These are phyloP conservation scores for Apolygus lucorum DNA, from an alignment of 1,140 invertebrate species.

Conservation along the genomic window DNA sequence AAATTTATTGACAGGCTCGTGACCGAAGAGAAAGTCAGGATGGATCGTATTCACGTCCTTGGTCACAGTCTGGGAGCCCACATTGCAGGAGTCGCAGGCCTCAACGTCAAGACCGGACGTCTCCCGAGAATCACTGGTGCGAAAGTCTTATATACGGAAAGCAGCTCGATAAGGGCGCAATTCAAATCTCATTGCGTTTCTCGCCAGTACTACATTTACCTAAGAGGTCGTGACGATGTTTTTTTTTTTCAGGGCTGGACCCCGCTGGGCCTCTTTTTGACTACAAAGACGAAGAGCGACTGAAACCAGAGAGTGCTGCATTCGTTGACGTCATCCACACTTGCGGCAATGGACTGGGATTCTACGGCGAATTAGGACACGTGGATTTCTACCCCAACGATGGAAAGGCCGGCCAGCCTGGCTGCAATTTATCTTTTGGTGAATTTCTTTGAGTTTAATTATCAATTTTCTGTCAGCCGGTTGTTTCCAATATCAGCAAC, in stretches of 20 bases:
- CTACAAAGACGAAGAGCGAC: conserved; percentile 39
- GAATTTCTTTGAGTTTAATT: background rate
- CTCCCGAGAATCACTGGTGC: background rate
- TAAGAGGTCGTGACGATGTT: too few species aligned
- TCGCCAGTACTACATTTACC: too few species aligned
- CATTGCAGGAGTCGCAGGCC: conserved; percentile 63
- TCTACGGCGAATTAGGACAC: conserved; percentile 45
- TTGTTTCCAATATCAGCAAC: too few species aligned
- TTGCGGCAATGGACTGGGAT: conserved; percentile 45
- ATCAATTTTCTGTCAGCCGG: too few species aligned
- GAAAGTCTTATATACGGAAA: too few species aligned
- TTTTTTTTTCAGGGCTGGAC: conserved; percentile 36
- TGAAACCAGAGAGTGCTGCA: conserved; percentile 43
- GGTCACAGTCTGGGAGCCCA: conserved; percentile 80
- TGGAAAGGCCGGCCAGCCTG: conserved; percentile 46
- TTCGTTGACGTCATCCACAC: conserved; percentile 52
- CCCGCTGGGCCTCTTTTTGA: conserved; percentile 34
- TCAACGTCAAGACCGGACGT: background rate
- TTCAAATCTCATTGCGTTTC: too few species aligned
- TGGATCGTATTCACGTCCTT: conserved; percentile 13
- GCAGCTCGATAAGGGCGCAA: too few species aligned
- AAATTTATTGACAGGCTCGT: conserved; percentile 29
- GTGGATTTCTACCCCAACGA: conserved; percentile 54
- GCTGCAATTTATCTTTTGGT: conserved; percentile 38
- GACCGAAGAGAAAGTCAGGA: background rate